phyloP scores from a whole-genome alignment of 2,797 vertebrate genomes.

The Melopsittacus undulatus region DNA sequence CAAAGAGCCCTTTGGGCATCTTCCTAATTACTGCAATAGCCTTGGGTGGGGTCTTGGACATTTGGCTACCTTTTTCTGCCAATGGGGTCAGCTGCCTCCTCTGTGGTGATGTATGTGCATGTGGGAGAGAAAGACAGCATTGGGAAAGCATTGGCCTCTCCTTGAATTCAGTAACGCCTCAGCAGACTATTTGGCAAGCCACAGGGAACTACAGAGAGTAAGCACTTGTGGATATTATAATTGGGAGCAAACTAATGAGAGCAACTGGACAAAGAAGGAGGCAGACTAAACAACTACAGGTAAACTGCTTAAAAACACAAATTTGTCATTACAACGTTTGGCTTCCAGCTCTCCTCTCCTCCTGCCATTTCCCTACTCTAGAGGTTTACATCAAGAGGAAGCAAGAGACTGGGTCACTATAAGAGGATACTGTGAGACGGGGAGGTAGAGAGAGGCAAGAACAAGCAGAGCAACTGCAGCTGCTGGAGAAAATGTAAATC shows the following conservation, averaged over 20 bases:
- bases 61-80: neutral
- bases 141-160: neutral
- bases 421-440: neutral
- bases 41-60: slow-evolving; percentile 1
- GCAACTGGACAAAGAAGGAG: neutral
- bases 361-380: neutral
- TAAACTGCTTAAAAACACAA: neutral
- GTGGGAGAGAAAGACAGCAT: neutral
- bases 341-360: neutral
- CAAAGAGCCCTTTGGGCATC: neutral
- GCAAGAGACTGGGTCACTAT: neutral
- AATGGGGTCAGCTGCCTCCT: neutral
- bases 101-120: neutral
- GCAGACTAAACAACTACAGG: neutral
- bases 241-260: neutral
- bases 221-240: neutral
- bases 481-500: neutral
- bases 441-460: neutral
- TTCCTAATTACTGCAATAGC: neutral
- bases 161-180: neutral
- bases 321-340: neutral
- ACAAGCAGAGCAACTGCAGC: neutral
- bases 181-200: neutral
- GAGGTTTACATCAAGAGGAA: neutral
- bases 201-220: neutral